Evolutionary conservation across 2,888 invertebrate species (phyloP), one percentile per base, ranked within the genome.

Genomic region (Antitype chi): DNA sequence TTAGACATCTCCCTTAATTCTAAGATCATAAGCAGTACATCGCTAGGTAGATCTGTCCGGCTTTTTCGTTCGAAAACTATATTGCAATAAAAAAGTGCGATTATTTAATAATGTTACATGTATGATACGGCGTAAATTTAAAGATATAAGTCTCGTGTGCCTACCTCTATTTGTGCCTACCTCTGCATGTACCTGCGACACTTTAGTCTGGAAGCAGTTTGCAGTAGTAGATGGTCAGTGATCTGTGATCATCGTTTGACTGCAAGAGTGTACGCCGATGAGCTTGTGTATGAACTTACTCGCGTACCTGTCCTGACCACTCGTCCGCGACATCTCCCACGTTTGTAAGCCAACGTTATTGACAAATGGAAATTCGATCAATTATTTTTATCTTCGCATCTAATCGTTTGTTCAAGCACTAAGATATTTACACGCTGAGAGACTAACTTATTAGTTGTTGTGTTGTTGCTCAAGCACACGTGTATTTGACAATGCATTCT

Each of bases 131-230:
- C 70, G 64, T 78, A 68, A 67, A 74, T 66, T 71, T 77, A 77
- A 86, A 66, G 67, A 73, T 66, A 63, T 82, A 87, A 78, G 72
- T 74, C 69, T 75, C 68, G 55, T 84, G 83, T 87, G 86, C 87
- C 85, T 83, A 79, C 70, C 81, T 83, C 78, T 76, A 63, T 66
- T 64, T 74, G 82, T 86, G 85, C 85, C 84, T 86, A 79, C 81
- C 71, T 78, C 68, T 69, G 79, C 81, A 57, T 79, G 71, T 73
- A 66, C 49, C 68, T 67, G 70, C 76, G 80, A 72, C 75, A 78
- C 52, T 84, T 87, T 85, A 84, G 80, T 76, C 85, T 85, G 87
- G 75, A 87, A 87, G 87, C 84, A 85, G 85, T 73, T 49, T 66
- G 62, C 67, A 63, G 60, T 25, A 32, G n/a, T 47, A 64, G 70